Evolutionary conservation across 1,140 invertebrate species (phyloP).

Genomic region (Pachyrhynchus sulphureomaculatus): DNA sequence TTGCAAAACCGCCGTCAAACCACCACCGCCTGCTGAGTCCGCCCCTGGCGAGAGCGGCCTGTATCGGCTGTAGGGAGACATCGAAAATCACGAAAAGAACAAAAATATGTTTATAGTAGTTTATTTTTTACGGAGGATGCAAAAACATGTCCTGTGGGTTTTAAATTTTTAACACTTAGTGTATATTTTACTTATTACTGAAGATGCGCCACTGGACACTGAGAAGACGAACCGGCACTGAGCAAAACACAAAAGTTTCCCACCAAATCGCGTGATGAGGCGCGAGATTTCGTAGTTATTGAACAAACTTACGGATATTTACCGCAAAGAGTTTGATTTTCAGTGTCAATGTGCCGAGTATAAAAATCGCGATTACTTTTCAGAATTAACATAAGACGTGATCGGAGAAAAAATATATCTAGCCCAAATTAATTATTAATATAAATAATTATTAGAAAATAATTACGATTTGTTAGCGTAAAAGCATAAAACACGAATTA

Average conservation of each 20-base stretch:
- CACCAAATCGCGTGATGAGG: neutral
- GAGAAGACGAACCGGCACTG: conserved; percentile 21
- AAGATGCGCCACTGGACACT: too few species aligned
- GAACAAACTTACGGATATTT: neutral
- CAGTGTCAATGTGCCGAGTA: too few species aligned
- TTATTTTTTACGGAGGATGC: too few species aligned
- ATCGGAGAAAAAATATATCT: too few species aligned
- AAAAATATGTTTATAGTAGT: too few species aligned
- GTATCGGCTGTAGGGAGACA: conserved; percentile 52
- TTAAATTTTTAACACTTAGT: too few species aligned
- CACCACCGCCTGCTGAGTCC: conserved; percentile 33
- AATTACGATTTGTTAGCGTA: neutral
- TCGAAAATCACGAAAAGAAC: conserved; percentile 21
- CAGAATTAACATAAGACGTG: too few species aligned
- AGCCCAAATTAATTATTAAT: neutral
- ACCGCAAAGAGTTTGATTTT: neutral
- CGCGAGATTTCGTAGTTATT: neutral
- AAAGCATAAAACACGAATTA: conserved; percentile 2
- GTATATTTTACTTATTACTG: too few species aligned
- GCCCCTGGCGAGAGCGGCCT: conserved; percentile 47
- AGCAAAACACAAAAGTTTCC: neutral
- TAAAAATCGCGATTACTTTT: too few species aligned
- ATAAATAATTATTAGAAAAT: neutral
- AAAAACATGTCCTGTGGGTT: too few species aligned
- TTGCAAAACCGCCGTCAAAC: conserved; percentile 41